These are phyloP conservation scores for Psittacula echo DNA, from an alignment of 2,797 vertebrate species.

Conservation along the genomic window DNA sequence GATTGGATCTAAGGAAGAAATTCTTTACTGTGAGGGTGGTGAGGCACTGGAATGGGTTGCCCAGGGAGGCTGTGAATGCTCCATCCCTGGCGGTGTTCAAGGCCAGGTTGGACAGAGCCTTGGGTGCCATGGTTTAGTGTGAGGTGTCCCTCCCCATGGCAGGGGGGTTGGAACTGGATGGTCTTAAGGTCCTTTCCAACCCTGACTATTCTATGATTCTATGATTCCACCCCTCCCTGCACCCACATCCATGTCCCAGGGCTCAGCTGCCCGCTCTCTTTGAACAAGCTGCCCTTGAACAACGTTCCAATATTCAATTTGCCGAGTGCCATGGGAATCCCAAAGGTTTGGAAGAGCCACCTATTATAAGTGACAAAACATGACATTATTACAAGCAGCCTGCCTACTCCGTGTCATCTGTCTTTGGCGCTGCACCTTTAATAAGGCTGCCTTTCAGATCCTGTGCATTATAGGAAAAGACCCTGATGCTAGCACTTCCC, in stretches of 20 bases:
- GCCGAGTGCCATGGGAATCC: constrained; percentile 43
- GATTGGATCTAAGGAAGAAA: too few species aligned
- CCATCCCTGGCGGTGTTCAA: too few species aligned
- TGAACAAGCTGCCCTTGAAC: constrained; percentile 43
- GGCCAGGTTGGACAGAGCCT: too few species aligned
- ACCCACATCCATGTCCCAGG: not conserved
- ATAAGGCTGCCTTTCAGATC: constrained; percentile 56
- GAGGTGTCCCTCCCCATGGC: too few species aligned
- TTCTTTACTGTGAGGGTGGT: too few species aligned
- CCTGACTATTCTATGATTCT: too few species aligned
- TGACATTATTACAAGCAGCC: constrained; percentile 62
- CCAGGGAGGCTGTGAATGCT: too few species aligned
- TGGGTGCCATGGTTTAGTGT: too few species aligned
- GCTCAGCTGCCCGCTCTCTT: constrained; percentile 5
- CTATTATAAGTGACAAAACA: constrained; percentile 65
- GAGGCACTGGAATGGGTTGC: too few species aligned
- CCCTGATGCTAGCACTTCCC: constrained; percentile 50
- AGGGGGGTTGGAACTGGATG: too few species aligned
- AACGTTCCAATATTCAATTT: constrained; percentile 39
- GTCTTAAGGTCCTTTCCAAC: too few species aligned
- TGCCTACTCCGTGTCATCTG: constrained; percentile 55
- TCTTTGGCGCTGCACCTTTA: constrained; percentile 40
- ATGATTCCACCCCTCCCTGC: not conserved
- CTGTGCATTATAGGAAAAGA: constrained; percentile 16
- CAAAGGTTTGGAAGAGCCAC: constrained; percentile 58